Evolutionary conservation across 2,113 vertebrate genomes (phyloP).

Genomic region (Stegostoma tigrinum): DNA sequence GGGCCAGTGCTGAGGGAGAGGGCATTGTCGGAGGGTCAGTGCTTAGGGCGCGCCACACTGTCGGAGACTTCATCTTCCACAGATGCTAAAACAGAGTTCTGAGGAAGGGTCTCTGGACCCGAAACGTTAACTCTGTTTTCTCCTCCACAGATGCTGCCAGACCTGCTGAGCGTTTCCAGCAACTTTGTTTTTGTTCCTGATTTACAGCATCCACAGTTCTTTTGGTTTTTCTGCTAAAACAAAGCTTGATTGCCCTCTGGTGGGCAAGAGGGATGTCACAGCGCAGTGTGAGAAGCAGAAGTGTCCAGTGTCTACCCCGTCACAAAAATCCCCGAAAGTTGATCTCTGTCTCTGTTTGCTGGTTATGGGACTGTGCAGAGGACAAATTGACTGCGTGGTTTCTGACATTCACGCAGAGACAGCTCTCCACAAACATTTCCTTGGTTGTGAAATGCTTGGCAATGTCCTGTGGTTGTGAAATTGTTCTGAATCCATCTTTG

Average conservation of each 20-base stretch:
- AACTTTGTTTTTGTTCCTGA: no score
- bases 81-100: no score
- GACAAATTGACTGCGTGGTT: background rate
- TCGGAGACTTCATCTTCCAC: no score
- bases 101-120: no score
- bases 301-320: background rate
- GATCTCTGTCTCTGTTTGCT: background rate
- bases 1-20: background rate
- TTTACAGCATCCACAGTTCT: no score
- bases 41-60: background rate
- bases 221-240: no score
- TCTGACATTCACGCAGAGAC: background rate
- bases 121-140: no score
- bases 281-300: background rate
- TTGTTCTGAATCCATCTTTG: no score
- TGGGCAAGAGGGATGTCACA: background rate
- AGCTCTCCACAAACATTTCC: background rate
- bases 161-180: no score
- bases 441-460: background rate
- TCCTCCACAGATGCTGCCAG: no score
- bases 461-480: background rate
- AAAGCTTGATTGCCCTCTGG: background rate
- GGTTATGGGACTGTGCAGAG: background rate
- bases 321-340: background rate
- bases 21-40: background rate